Percentiles rank a stretch among this genome's conserved stretches.
phyloP scores from a whole-genome alignment of 2,113 vertebrate genomes.

The Laticauda laticaudata region DNA sequence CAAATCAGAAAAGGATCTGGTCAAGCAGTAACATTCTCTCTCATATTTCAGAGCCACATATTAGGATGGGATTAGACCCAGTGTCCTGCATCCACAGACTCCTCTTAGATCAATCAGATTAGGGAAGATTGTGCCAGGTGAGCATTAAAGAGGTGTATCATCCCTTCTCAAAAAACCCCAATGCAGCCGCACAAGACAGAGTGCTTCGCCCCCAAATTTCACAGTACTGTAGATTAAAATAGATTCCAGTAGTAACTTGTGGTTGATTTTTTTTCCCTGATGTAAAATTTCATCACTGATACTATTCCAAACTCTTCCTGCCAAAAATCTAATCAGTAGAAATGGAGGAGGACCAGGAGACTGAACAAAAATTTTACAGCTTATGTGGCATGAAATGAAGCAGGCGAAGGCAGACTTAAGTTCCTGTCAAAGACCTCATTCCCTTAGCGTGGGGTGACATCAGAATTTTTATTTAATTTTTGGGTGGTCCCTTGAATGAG shows the following conservation, averaged over 20 bases:
- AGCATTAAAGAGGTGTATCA: neutral
- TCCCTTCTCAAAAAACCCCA: neutral
- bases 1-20: neutral
- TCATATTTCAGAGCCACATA: neutral
- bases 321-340: neutral
- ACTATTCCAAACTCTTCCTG: neutral
- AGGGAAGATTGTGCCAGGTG: neutral
- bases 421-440: neutral
- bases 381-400: neutral
- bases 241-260: neutral
- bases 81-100: neutral
- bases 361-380: neutral
- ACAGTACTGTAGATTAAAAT: neutral
- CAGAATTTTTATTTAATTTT: neutral
- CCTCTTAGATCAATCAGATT: neutral
- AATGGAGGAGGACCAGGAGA: neutral
- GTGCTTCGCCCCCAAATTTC: neutral
- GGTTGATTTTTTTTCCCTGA: neutral
- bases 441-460: neutral
- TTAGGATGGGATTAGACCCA: neutral
- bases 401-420: neutral
- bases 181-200: neutral
- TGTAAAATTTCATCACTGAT: neutral
- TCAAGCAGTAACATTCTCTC: neutral
- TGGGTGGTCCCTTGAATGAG: neutral